A percentile compares a stretch with the other conserved stretches of the same genome.
Evolutionary conservation across 1,140 invertebrate genomes (phyloP).

Genomic region (Metopolophium dirhodum): DNA sequence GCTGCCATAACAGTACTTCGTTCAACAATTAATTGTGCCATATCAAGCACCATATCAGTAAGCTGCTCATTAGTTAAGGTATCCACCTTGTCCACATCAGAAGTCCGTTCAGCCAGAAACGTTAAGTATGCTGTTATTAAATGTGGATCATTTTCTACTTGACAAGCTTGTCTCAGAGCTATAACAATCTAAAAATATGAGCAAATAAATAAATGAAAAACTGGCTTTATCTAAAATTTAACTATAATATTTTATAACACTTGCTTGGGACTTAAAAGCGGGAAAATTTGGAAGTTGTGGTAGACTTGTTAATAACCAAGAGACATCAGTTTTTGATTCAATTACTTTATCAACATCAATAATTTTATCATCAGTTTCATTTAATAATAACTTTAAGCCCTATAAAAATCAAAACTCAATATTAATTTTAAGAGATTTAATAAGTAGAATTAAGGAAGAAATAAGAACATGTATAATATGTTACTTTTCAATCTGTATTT

Average conservation of each 20-base stretch:
- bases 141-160: conserved; percentile 86
- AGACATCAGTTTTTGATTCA: conserved; percentile 61
- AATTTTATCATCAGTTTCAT: conserved; percentile 62
- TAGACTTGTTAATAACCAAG: conserved; percentile 82
- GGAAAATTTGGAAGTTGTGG: conserved; percentile 76
- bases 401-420: conserved; percentile 60
- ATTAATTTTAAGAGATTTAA: neutral
- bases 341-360: conserved; percentile 62
- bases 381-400: conserved; percentile 73
- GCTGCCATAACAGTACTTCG: conserved; percentile 85
- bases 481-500: conserved; percentile 32
- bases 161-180: conserved; percentile 81
- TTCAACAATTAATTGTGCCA: conserved; percentile 91
- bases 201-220: neutral
- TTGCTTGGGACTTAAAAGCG: conserved; percentile 70
- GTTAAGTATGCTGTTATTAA: conserved; percentile 88
- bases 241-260: neutral
- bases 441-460: neutral
- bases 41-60: conserved; percentile 75
- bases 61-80: conserved; percentile 61
- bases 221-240: neutral
- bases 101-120: conserved; percentile 72
- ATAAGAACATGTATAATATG: neutral
- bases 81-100: conserved; percentile 19
- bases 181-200: conserved; percentile 64